phyloP scores from a whole-genome alignment of 2,113 vertebrate species.

The Corydoras sp. region DNA sequence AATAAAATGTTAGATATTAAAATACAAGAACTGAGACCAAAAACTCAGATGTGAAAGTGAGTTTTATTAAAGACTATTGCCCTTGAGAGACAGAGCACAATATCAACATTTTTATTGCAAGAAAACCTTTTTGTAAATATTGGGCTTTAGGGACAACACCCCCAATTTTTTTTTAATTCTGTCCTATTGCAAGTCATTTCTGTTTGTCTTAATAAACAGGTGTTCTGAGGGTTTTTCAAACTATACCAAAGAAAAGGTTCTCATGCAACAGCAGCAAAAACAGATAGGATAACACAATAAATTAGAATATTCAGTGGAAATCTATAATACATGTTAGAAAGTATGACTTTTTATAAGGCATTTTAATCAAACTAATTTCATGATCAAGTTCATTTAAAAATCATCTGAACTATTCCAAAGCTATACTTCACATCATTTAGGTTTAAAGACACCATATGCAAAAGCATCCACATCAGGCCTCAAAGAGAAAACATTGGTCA shows the following conservation, averaged over 20 bases:
- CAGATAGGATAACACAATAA: constrained; percentile 58
- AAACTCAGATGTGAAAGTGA: constrained; percentile 18
- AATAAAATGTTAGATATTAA: too few relatives aligned
- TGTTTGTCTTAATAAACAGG: too few relatives aligned
- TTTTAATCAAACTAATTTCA: constrained; percentile 20
- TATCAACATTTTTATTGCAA: background rate
- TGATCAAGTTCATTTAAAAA: constrained; percentile 20
- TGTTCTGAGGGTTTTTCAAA: background rate
- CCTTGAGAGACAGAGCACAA: background rate
- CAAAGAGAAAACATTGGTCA: constrained; percentile 8
- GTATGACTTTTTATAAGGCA: constrained; percentile 17
- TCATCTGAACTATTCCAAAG: constrained; percentile 2
- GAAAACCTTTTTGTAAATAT: constrained; percentile 10
- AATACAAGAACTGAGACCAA: too few relatives aligned
- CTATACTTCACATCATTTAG: constrained; percentile 18
- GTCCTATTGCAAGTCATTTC: background rate
- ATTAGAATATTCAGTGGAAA: constrained; percentile 52
- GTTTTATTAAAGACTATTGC: constrained; percentile 32
- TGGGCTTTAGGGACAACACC: background rate
- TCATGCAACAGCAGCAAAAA: constrained; percentile 34
- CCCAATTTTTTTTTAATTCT: background rate
- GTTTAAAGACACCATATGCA: constrained; percentile 11
- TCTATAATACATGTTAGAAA: constrained; percentile 11
- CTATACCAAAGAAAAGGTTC: constrained; percentile 6
- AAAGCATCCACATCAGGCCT: constrained; percentile 21